Evolutionary conservation across 2,113 vertebrate genomes (phyloP), one percentile per base, ranked within the genome.

Genomic region (Pandion haliaetus): DNA sequence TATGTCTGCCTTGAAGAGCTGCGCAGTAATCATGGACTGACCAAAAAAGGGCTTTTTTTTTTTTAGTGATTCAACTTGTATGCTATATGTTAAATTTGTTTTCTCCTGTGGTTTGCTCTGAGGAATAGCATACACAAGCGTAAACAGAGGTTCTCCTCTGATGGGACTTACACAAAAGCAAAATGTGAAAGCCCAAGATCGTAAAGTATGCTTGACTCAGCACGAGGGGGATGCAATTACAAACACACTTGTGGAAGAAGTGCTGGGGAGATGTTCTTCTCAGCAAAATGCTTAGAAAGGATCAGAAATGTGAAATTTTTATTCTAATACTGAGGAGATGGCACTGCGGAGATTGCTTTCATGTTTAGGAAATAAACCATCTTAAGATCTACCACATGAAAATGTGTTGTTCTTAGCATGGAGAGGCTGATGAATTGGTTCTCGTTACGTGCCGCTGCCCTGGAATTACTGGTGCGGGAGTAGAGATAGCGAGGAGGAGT

Each of bases 91-190:
- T 82, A 65, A 57, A 44, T 80, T 95, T 95, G 47, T 86, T 94
- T 81, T 87, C 70, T 91, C 82, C 89, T 76, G 92, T 73, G 78
- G 87, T 94, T 97, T 94, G 58, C 77, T 89, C 82, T 66, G 62
- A 87, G 79, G 90, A 96, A 28, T 47, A 38, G 34, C 3, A 9
- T 29, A n/a, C 10, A 4, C 0, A 14, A 71, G 52, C 0, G 0
- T 74, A 83, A 87, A 90, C 59, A 90, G 86, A 91, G 38, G 55
- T 82, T 94, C 74, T 90, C 55, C 89, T 88, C 87, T 63, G 83
- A 50, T 80, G 86, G 69, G 55, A 63, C 86, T 88, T 32, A 34
- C 23, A 42, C 61, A 49, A 59, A 87, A 83, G 72, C 69, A 61
- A 80, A 91, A 84, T 28, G 42, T 25, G 47, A 85, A 91, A 82